Conservation (phyloP, 2,888 invertebrate species). For the Prosopocoilus inquinatus region DNA sequence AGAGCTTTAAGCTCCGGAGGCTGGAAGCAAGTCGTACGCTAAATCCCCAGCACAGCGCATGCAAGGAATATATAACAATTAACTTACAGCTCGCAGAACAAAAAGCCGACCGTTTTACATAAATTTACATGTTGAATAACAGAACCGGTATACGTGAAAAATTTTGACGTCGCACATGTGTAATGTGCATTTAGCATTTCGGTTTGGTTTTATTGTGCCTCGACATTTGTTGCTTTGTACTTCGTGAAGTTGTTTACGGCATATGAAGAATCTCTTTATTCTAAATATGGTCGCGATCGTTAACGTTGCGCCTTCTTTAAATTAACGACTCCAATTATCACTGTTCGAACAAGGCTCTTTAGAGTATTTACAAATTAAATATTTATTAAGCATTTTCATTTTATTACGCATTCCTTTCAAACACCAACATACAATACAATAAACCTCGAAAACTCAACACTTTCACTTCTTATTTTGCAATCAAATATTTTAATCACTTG, state of each 20-base stretch:
- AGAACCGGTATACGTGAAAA: slow-evolving; percentile 40
- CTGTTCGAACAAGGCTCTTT: background rate
- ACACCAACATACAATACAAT: too few relatives aligned
- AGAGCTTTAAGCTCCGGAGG: slow-evolving; percentile 9
- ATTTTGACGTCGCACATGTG: slow-evolving; percentile 46
- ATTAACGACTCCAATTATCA: slow-evolving; percentile 9
- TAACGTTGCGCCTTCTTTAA: slow-evolving; percentile 8
- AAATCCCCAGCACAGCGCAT: slow-evolving; percentile 34
- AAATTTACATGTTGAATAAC: slow-evolving; percentile 47
- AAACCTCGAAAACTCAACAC: too few relatives aligned
- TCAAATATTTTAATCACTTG: too few relatives aligned
- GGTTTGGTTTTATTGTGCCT: slow-evolving; percentile 39
- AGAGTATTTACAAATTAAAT: slow-evolving; percentile 2
- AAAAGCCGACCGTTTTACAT: slow-evolving; percentile 47
- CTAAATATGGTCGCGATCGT: slow-evolving; percentile 7
- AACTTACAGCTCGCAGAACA: slow-evolving; percentile 44
- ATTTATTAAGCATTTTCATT: background rate
- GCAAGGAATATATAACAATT: slow-evolving; percentile 45
- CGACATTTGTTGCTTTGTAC: slow-evolving; percentile 33
- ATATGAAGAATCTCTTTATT: slow-evolving; percentile 8
- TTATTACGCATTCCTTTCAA: too few relatives aligned
- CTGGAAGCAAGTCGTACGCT: slow-evolving; percentile 18
- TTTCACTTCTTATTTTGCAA: too few relatives aligned
- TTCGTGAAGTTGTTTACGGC: slow-evolving; percentile 7
- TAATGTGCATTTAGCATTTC: slow-evolving; percentile 42